Evolutionary conservation across 2,888 invertebrate species (phyloP).

Genomic region (Tanytarsus gracilentus): DNA sequence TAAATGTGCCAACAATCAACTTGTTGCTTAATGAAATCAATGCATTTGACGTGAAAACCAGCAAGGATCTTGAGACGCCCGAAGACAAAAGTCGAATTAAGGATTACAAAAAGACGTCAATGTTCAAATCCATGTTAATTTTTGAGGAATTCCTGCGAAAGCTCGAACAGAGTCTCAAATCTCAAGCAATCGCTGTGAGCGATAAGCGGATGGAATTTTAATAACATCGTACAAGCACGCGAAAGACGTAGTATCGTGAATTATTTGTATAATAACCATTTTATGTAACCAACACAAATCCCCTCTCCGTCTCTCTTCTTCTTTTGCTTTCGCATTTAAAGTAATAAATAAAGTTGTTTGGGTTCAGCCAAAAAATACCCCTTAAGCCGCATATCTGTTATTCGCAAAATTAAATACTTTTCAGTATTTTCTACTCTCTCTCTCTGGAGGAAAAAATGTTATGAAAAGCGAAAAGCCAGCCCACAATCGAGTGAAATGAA

Average conservation of each 20-base stretch:
- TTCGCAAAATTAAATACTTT: too few relatives aligned
- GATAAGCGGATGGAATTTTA: slow-evolving; percentile 19
- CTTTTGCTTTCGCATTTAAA: too few relatives aligned
- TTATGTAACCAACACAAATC: too few relatives aligned
- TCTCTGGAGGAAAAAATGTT: too few relatives aligned
- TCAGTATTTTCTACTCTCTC: too few relatives aligned
- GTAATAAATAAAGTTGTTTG: too few relatives aligned
- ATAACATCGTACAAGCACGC: neutral
- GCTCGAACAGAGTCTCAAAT: slow-evolving; percentile 45
- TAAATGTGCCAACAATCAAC: slow-evolving; percentile 63
- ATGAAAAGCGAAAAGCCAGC: too few relatives aligned
- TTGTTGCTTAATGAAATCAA: slow-evolving; percentile 56
- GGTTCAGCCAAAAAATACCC: too few relatives aligned
- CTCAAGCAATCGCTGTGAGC: slow-evolving; percentile 32
- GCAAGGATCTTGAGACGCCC: slow-evolving; percentile 39
- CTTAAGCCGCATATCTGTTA: too few relatives aligned
- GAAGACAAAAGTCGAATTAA: slow-evolving; percentile 48
- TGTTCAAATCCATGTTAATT: slow-evolving; percentile 55
- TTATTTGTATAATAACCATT: too few relatives aligned
- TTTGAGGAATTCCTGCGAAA: slow-evolving; percentile 65
- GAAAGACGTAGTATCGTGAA: neutral
- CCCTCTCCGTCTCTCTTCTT: too few relatives aligned
- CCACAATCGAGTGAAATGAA: too few relatives aligned
- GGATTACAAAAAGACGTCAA: slow-evolving; percentile 67
- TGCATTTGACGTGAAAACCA: slow-evolving; percentile 52